Conservation (phyloP, 2,113 vertebrate species). For the Carollia perspicillata region DNA sequence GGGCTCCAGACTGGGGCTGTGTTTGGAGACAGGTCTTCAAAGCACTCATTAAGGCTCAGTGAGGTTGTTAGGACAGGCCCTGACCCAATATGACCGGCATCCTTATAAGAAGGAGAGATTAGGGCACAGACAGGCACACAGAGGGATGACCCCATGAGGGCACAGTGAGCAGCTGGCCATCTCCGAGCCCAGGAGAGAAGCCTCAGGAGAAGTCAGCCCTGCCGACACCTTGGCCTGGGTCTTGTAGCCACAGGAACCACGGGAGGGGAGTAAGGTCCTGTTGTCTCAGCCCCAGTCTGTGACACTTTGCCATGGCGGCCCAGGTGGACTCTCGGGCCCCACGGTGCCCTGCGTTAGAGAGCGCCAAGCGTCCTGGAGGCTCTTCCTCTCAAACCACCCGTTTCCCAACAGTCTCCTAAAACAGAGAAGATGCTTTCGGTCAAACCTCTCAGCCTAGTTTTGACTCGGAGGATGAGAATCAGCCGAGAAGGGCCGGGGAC, state of each 20-base stretch:
- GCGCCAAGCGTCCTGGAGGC: not conserved
- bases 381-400: not conserved
- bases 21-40: not conserved
- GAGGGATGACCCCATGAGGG: not conserved
- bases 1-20: not conserved
- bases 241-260: not conserved
- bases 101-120: not conserved
- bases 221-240: rapidly evolving
- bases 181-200: not conserved
- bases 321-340: not conserved
- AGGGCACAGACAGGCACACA: not conserved
- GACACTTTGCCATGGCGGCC: rapidly evolving
- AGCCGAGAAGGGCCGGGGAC: not conserved
- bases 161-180: not conserved
- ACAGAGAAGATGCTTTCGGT: not conserved
- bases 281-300: no score
- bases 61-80: not conserved
- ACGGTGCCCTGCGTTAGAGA: not conserved
- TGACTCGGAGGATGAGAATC: not conserved
- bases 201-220: not conserved
- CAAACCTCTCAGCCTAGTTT: not conserved
- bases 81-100: not conserved
- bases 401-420: not conserved
- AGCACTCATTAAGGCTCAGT: not conserved
- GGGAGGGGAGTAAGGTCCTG: not conserved